Evolutionary conservation across 1,140 invertebrate species (phyloP).

Genomic region (Nasonia longicornis): DNA sequence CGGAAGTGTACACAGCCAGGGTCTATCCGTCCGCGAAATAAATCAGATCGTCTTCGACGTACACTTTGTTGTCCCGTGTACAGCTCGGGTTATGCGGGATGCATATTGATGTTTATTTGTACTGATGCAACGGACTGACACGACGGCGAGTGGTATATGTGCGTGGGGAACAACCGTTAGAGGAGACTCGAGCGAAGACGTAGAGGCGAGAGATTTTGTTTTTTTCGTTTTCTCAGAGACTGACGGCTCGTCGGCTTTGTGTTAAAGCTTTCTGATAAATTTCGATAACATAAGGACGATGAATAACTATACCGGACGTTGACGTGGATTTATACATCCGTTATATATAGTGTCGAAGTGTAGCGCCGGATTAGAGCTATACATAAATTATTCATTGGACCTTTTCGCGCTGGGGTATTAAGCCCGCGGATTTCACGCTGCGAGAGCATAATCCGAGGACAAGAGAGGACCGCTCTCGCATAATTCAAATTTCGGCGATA

Average conservation of each 20-base stretch:
- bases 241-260: too few species aligned
- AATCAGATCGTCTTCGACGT: conserved; percentile 18
- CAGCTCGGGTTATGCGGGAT: neutral
- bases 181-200: neutral
- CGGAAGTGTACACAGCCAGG: neutral
- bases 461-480: neutral
- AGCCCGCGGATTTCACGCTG: neutral
- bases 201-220: neutral
- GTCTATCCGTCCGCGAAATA: neutral
- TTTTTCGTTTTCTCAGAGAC: too few species aligned
- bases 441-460: neutral
- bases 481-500: conserved; percentile 24
- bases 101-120: conserved; percentile 40
- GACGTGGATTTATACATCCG: neutral
- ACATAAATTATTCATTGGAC: conserved; percentile 35
- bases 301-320: too few species aligned
- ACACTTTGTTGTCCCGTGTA: neutral
- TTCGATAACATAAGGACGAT: too few species aligned
- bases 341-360: neutral
- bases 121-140: neutral
- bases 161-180: conserved; percentile 33
- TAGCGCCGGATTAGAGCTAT: neutral
- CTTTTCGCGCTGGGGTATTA: neutral
- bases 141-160: neutral
- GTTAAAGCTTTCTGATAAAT: too few species aligned